Evolutionary conservation across 2,113 vertebrate genomes (phyloP).

Genomic region (Emydocephalus ijimae): DNA sequence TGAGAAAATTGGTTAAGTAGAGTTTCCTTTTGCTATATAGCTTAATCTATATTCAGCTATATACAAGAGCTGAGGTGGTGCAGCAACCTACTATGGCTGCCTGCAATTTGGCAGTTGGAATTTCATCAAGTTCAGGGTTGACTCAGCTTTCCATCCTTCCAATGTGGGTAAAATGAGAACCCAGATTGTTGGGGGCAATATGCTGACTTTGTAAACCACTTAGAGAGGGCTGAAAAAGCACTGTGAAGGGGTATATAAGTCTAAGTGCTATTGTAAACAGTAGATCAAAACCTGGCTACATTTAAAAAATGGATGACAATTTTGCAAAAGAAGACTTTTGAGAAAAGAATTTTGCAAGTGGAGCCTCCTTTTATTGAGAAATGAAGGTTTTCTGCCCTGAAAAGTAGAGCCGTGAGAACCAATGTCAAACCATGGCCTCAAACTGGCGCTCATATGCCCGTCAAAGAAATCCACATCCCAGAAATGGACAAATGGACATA

Average conservation of each 20-base stretch:
- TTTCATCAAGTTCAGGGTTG: no score
- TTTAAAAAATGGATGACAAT: background rate
- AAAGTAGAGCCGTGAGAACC: background rate
- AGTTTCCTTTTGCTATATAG: background rate
- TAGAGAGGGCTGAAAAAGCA: no score
- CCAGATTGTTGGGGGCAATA: no score
- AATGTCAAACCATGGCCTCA: background rate
- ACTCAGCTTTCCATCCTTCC: no score
- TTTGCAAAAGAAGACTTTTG: background rate
- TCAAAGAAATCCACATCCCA: slow-evolving; percentile 2
- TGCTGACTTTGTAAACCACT: no score
- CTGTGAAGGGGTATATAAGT: no score
- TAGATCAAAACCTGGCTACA: background rate
- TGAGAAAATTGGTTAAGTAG: background rate
- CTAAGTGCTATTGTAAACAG: background rate
- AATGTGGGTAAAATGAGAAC: no score
- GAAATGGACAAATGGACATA: background rate
- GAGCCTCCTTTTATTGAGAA: background rate
- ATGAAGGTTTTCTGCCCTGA: background rate
- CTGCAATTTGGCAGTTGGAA: no score
- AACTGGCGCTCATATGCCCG: background rate
- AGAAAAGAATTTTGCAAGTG: background rate
- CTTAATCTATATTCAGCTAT: background rate
- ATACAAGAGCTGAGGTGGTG: no score
- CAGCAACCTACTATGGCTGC: no score